A percentile compares a stretch with the other conserved stretches of the same genome.
Evolutionary conservation across 2,797 vertebrate genomes (phyloP).

Genomic region (Knipowitschia caucasica): DNA sequence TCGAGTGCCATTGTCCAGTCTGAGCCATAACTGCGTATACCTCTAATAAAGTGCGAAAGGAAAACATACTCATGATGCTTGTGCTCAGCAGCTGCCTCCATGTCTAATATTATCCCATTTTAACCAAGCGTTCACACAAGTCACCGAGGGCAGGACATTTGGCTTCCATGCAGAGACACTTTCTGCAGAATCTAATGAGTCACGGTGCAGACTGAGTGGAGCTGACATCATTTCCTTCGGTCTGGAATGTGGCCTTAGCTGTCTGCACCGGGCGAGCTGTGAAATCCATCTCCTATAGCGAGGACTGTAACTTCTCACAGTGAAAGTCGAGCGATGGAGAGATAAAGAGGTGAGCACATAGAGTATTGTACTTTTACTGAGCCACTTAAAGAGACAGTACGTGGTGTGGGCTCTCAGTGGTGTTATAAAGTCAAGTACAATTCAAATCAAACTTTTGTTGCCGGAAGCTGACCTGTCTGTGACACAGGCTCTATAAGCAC

Average conservation of each 20-base stretch:
- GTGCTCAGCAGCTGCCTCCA: neutral
- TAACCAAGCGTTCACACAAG: conserved; percentile 20
- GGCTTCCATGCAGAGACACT: conserved; percentile 36
- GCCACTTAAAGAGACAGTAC: conserved; percentile 32
- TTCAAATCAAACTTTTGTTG: too few relatives aligned
- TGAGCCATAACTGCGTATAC: neutral
- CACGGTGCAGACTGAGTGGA: conserved; percentile 54
- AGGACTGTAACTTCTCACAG: conserved; percentile 6
- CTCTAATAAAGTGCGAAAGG: neutral
- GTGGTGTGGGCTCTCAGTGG: too few relatives aligned
- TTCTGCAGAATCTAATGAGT: conserved; percentile 56
- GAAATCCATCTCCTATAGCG: conserved; percentile 31
- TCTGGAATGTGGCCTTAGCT: conserved; percentile 54
- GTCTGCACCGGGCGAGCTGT: conserved; percentile 42
- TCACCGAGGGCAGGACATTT: conserved; percentile 26
- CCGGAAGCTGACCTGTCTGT: too few relatives aligned
- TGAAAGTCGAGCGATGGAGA: conserved; percentile 14
- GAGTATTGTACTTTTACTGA: conserved; percentile 30
- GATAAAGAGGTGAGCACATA: conserved; percentile 11
- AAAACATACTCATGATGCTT: neutral
- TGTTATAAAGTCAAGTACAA: too few relatives aligned
- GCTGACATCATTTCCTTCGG: conserved; percentile 67
- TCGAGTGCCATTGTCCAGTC: neutral
- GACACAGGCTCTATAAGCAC: too few relatives aligned
- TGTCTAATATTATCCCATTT: conserved; percentile 1